These are phyloP conservation scores for Hipposideros armiger DNA, from an alignment of 2,113 vertebrate genomes.

Conservation along the genomic window DNA sequence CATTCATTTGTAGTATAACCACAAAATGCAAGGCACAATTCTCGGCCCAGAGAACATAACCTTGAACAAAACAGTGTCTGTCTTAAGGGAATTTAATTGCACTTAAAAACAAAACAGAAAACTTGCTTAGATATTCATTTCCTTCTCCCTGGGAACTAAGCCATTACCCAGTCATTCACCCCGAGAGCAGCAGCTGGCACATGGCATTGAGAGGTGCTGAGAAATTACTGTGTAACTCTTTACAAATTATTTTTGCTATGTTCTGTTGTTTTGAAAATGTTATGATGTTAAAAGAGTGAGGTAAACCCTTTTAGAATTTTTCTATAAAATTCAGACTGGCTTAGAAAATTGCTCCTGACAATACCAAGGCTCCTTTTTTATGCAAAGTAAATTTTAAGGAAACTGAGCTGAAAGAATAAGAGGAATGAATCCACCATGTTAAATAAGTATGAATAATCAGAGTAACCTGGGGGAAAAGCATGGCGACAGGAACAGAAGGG, in stretches of 20 bases:
- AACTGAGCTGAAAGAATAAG: neutral
- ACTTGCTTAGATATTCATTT: conserved; percentile 74
- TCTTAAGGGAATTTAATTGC: conserved; percentile 61
- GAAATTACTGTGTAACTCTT: conserved; percentile 50
- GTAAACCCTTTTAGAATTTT: conserved; percentile 55
- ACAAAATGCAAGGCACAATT: conserved; percentile 25
- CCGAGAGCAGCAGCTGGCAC: conserved; percentile 69
- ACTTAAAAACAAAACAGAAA: conserved; percentile 65
- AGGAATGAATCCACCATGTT: neutral
- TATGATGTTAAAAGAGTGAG: conserved; percentile 62
- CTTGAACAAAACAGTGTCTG: conserved; percentile 14
- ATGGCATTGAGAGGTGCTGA: conserved; percentile 37
- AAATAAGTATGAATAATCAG: conserved; percentile 33
- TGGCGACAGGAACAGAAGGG: neutral
- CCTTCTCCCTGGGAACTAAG: conserved; percentile 72
- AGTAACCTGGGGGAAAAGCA: neutral
- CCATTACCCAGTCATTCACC: conserved; percentile 77
- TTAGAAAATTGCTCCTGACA: conserved; percentile 18
- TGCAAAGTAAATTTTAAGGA: conserved; percentile 4
- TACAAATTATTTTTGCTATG: conserved; percentile 62
- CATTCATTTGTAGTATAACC: neutral
- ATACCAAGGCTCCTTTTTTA: neutral
- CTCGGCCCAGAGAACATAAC: conserved; percentile 28
- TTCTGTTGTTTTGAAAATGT: conserved; percentile 67
- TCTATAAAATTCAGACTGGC: conserved; percentile 5